A percentile compares a stretch with the other conserved stretches of the same genome.
Conservation (phyloP, 92 coral and sea anemone genomes). For the Umimayanthus chanpuru region DNA sequence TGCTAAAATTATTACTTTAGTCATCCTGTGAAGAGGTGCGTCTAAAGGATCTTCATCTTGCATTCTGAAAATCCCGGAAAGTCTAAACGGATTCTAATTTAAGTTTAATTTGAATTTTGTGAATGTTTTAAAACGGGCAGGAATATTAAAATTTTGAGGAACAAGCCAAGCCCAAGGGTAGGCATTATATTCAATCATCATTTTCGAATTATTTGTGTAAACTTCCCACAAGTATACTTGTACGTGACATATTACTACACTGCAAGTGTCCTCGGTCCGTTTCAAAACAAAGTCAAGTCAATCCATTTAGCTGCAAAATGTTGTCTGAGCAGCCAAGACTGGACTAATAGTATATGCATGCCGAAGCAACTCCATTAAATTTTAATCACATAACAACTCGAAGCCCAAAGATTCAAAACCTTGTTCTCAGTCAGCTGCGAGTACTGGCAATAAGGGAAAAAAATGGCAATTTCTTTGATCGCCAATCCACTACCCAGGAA, state of each 20-base stretch:
- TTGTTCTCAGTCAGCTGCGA: background rate
- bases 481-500: background rate
- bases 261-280: background rate
- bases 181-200: background rate
- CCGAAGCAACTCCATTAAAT: background rate
- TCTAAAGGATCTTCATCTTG: background rate
- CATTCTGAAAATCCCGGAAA: background rate
- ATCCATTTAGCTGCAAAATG: background rate
- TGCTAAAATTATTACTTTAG: background rate
- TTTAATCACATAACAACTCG: constrained; percentile 23
- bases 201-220: background rate
- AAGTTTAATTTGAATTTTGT: background rate
- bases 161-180: background rate
- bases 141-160: background rate
- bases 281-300: background rate
- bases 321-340: constrained; percentile 3
- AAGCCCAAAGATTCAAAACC: background rate
- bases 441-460: background rate
- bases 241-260: background rate
- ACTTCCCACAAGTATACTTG: background rate
- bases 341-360: background rate
- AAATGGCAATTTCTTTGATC: background rate
- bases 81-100: background rate
- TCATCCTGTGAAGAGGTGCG: background rate
- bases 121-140: background rate